Base-by-base conservation (phyloP, 2,113 vertebrate genomes). In the Microcebus murinus region DNA sequence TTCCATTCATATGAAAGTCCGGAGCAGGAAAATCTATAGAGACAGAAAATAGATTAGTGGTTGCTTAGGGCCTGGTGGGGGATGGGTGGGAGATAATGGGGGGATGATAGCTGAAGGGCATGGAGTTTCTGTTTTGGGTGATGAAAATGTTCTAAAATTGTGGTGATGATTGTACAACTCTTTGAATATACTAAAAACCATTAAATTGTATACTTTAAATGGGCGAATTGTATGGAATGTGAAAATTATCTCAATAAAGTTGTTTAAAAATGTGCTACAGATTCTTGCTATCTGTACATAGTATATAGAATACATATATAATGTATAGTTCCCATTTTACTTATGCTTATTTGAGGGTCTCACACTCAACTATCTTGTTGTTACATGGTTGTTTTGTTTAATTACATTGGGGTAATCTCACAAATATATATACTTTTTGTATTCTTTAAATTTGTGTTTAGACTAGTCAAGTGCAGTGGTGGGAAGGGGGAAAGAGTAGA, bases 361-460 rank as follows among this genome's bases (percentile, higher is more conserved):
- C 59, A 87, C 31, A 42, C 45, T 34, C 55, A 71, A 91, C 23
- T 95, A 39, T 39, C 48, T 57, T 89, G 42, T 48, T 18, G 59
- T 73, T 92, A 57, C 48, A 65, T 50, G n/a, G 27, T 84, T 61
- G 27, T 86, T 94, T 92, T 65, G n/a, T 59, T 90, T 81, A 74
- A 86, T 57, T 89, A 67, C 31, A 25, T 90, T 81, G 52, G 61
- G 7, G 7, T 82, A 61, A 61, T 61, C 25, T 25, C 59, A 61
- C 59, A 61, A 61, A 61, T 59, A 25, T 59, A 23, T 59, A 52
- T 48, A 10, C 12, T 11, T 61, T 61, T 27, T 61, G 23, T 61
- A 10, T 27, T 61, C 59, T 61, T 61, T 61, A 61, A 61, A 61
- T 61, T 27, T 61, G 59, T 61, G 25, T 61, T 27, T 61, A 61